Conservation (phyloP, 2,113 vertebrate genomes). For the Burhinus oedicnemus region DNA sequence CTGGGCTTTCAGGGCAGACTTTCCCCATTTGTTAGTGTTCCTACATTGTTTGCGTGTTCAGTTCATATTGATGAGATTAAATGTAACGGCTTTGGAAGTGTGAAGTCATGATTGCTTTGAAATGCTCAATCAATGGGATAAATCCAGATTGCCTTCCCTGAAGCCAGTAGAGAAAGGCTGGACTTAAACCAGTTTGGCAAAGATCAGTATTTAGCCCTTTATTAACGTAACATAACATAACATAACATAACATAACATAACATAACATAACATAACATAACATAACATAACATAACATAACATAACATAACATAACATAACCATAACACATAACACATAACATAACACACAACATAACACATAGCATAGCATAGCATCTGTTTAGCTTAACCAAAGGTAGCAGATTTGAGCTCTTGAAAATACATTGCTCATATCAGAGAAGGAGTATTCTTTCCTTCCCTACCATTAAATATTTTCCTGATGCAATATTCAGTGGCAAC, state of each 20-base stretch:
- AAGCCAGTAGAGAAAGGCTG: neutral
- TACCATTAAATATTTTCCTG: neutral
- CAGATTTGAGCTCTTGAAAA: neutral
- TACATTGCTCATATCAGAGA: neutral
- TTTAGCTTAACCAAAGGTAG: neutral
- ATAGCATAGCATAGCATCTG: too few relatives aligned
- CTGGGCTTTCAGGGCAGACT: neutral
- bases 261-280: too few relatives aligned
- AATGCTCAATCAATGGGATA: neutral
- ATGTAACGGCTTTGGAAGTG: conserved; percentile 8
- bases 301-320: too few relatives aligned
- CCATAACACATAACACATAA: too few relatives aligned
- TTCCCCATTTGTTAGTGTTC: neutral
- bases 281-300: too few relatives aligned
- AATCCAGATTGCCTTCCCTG: neutral
- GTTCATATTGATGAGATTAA: conserved; percentile 5
- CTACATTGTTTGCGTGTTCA: neutral
- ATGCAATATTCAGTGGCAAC: conserved; percentile 3
- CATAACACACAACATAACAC: too few relatives aligned
- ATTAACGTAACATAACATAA: neutral
- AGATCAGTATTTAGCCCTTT: neutral
- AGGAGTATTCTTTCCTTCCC: neutral
- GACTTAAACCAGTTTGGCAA: neutral
- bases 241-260: too few relatives aligned
- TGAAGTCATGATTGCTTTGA: neutral